Evolutionary conservation across 1,140 invertebrate species (phyloP).

Genomic region (Tetramorium alpestre): DNA sequence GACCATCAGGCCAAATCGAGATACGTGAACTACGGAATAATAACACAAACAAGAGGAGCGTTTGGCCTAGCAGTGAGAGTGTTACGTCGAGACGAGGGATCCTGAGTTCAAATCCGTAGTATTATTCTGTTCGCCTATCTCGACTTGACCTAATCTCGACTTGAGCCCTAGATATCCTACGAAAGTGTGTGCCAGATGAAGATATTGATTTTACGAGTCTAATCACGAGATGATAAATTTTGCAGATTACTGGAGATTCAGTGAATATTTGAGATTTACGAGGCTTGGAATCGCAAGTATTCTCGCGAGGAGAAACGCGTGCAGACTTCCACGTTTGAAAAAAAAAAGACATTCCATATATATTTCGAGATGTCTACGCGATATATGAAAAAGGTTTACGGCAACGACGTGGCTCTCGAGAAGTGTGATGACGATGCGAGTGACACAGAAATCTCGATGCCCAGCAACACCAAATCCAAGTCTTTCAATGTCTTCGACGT

Average conservation of each 20-base stretch:
- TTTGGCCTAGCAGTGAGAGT: too few species aligned
- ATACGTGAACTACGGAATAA: too few species aligned
- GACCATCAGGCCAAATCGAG: too few species aligned
- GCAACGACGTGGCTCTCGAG: slow-evolving; percentile 42
- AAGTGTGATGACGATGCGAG: slow-evolving; percentile 45
- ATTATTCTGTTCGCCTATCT: too few species aligned
- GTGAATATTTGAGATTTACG: neutral
- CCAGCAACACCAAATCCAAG: slow-evolving; percentile 60
- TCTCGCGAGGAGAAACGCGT: neutral
- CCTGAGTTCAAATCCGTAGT: too few species aligned
- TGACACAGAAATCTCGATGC: slow-evolving; percentile 52
- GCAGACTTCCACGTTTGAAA: neutral
- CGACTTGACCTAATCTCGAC: too few species aligned
- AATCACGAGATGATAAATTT: neutral
- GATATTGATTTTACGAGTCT: neutral
- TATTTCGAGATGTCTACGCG: slow-evolving; percentile 69
- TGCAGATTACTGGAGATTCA: neutral
- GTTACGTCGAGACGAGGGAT: too few species aligned
- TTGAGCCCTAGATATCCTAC: too few species aligned
- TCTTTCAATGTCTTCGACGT: slow-evolving; percentile 69
- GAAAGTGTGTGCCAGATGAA: neutral
- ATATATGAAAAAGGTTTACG: slow-evolving; percentile 74
- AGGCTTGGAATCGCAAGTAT: neutral
- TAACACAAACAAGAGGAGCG: too few species aligned
- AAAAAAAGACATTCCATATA: neutral